Percentiles rank a stretch among this genome's conserved stretches.
Conservation (phyloP, 2,888 invertebrate genomes). For the Dryadula phaetusa region DNA sequence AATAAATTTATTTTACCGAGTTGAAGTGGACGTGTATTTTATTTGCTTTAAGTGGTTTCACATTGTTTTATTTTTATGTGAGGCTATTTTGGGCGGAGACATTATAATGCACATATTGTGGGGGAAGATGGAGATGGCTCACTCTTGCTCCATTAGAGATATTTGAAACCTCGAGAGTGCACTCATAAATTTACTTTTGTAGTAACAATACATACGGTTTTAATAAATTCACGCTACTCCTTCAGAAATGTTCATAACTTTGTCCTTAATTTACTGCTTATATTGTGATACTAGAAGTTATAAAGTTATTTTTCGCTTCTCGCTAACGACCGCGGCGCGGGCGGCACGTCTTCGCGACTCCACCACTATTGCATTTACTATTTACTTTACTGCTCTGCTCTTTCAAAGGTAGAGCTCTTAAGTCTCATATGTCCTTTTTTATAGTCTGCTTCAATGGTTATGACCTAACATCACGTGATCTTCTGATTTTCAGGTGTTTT, state of each 20-base stretch:
- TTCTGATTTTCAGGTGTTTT: slow-evolving; percentile 53
- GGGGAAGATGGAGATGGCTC: slow-evolving; percentile 82
- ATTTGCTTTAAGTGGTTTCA: slow-evolving; percentile 85
- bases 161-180: slow-evolving; percentile 83
- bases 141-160: slow-evolving; percentile 83
- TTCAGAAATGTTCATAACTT: slow-evolving; percentile 13
- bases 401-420: slow-evolving; percentile 83
- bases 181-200: slow-evolving; percentile 81
- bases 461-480: slow-evolving; percentile 79
- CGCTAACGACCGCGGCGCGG: slow-evolving; percentile 49
- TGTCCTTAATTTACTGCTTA: slow-evolving; percentile 8
- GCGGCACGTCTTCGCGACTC: slow-evolving; percentile 71
- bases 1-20: slow-evolving; percentile 85
- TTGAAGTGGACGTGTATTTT: slow-evolving; percentile 83
- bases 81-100: slow-evolving; percentile 82
- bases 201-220: slow-evolving; percentile 69
- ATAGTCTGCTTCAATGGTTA: slow-evolving; percentile 79
- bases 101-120: slow-evolving; percentile 82
- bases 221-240: slow-evolving; percentile 62
- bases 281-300: slow-evolving; percentile 18
- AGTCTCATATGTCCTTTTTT: slow-evolving; percentile 81
- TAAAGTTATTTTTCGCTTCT: slow-evolving; percentile 41
- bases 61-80: slow-evolving; percentile 85
- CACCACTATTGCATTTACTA: slow-evolving; percentile 78
- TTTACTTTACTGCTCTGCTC: slow-evolving; percentile 83